Conservation (phyloP, 2,888 invertebrate genomes). For the Cyclophora punctaria region DNA sequence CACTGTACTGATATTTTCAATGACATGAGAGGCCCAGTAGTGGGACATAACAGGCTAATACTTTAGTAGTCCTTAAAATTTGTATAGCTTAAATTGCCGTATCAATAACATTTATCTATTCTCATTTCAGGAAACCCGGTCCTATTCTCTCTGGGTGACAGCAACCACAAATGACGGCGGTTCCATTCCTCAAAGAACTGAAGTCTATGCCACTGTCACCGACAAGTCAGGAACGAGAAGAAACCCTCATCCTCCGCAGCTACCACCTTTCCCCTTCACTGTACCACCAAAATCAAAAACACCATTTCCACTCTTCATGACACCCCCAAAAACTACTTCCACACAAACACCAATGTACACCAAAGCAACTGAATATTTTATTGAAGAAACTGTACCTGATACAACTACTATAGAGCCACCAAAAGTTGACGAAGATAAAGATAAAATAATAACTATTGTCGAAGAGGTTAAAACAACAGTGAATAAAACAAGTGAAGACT, state of each 20-base stretch:
- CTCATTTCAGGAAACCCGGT: slow-evolving; percentile 54
- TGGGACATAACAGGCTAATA: no score
- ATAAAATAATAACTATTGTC: no score
- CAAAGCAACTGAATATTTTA: slow-evolving; percentile 42
- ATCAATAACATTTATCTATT: slow-evolving; percentile 1
- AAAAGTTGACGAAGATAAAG: slow-evolving; percentile 36
- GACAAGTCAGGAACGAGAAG: slow-evolving; percentile 44
- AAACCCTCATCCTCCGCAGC: slow-evolving; percentile 40
- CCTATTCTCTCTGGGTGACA: slow-evolving; percentile 64
- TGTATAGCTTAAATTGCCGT: not conserved
- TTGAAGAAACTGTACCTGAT: slow-evolving; percentile 51
- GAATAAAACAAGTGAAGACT: slow-evolving; percentile 33
- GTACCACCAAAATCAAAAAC: slow-evolving; percentile 33
- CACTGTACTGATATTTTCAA: no score
- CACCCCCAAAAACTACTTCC: slow-evolving; percentile 21
- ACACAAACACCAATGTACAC: slow-evolving; percentile 23
- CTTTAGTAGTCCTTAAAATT: no score
- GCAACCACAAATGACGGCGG: slow-evolving; percentile 40
- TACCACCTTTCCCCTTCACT: slow-evolving; percentile 33
- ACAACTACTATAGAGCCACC: slow-evolving; percentile 42
- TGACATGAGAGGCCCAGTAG: no score
- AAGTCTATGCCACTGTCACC: slow-evolving; percentile 56
- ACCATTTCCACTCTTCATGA: slow-evolving; percentile 25
- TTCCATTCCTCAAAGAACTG: slow-evolving; percentile 55
- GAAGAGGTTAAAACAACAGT: slow-evolving; percentile 23